Percentiles rank a stretch among this genome's conserved stretches.
Conservation (phyloP, 2,888 invertebrate species). For the Pimpla rufipes region DNA sequence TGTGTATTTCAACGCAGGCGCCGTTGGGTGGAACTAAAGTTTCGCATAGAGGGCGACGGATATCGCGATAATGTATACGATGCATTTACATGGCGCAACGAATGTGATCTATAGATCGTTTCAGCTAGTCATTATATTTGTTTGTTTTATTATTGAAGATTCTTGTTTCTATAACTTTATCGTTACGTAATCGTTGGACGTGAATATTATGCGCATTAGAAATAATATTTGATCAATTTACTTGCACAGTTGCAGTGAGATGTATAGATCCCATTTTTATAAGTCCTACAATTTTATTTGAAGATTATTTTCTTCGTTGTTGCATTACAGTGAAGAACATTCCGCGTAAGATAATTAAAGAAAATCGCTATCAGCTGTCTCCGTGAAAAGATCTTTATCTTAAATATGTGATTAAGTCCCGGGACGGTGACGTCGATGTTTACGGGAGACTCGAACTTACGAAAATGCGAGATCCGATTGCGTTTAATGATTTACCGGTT, state of each 20-base stretch:
- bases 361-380: not conserved
- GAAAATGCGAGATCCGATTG: slow-evolving; percentile 7
- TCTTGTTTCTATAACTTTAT: not conserved
- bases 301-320: no score
- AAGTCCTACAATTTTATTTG: no score
- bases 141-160: not conserved
- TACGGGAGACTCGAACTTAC: not conserved
- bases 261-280: not conserved
- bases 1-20: not conserved
- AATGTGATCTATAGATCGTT: not conserved
- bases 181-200: no score
- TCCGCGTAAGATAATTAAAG: not conserved
- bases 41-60: not conserved
- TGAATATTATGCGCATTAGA: no score
- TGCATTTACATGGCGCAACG: not conserved
- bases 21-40: not conserved
- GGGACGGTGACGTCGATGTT: slow-evolving; percentile 14
- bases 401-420: not conserved
- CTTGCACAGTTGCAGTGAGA: no score
- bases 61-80: not conserved
- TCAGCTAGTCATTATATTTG: not conserved
- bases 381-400: not conserved
- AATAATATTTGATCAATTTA: no score
- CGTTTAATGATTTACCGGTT: slow-evolving; percentile 12
- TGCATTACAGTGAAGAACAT: not conserved